phyloP scores from a whole-genome alignment of 2,888 invertebrate species.

The Caenorhabditis afra region DNA sequence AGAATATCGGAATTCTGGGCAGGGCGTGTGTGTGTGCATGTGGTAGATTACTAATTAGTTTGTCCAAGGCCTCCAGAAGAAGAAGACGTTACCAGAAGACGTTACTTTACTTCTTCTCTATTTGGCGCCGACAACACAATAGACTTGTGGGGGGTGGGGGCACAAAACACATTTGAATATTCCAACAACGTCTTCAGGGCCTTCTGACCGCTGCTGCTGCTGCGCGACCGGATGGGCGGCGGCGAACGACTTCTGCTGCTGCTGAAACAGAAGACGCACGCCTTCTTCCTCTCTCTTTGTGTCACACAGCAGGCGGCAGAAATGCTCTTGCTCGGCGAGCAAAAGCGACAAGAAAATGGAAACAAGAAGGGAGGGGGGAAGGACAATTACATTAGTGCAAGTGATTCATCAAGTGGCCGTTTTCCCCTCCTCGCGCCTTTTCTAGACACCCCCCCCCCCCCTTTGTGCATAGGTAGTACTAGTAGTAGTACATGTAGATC shows the following conservation, averaged over 20 bases:
- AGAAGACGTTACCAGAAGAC: too few species aligned
- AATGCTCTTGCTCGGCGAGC: too few species aligned
- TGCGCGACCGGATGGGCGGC: too few species aligned
- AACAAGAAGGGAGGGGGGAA: not conserved
- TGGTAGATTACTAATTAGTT: conserved; percentile 57
- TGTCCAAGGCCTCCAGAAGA: too few species aligned
- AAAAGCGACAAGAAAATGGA: not conserved
- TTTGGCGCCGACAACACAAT: conserved; percentile 20
- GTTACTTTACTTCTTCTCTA: too few species aligned
- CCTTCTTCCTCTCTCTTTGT: too few species aligned
- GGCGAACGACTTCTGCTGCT: too few species aligned
- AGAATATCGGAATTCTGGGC: not conserved
- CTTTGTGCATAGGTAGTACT: too few species aligned
- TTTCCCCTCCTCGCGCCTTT: conserved; percentile 14
- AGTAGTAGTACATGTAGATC: not conserved
- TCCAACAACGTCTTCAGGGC: conserved; percentile 8
- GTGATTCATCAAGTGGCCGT: conserved; percentile 56
- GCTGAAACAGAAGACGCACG: too few species aligned
- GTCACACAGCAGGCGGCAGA: too few species aligned
- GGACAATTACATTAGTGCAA: conserved; percentile 58
- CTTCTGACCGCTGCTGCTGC: too few species aligned
- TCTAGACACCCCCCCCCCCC: too few species aligned
- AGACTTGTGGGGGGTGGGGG: not conserved
- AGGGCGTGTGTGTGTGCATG: conserved; percentile 1
- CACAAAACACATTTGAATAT: conserved; percentile 51